These are phyloP conservation scores for Petrophora chlorosata DNA, from an alignment of 2,888 invertebrate species.

Conservation along the genomic window DNA sequence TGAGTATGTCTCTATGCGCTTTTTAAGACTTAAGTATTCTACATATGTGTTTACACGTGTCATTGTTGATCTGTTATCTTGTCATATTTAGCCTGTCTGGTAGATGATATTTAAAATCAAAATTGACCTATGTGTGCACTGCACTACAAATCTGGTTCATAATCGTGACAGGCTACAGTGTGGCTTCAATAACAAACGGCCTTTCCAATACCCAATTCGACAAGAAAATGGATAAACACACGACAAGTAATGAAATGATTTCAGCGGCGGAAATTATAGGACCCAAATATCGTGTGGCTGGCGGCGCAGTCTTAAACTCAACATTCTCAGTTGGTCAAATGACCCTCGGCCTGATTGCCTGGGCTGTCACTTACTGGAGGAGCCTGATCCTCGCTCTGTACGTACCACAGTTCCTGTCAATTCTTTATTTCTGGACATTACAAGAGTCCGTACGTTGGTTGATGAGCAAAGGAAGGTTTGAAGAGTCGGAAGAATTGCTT, in stretches of 20 bases:
- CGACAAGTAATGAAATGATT: too few species aligned
- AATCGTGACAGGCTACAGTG: too few species aligned
- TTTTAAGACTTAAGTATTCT: too few species aligned
- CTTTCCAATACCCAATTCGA: too few species aligned
- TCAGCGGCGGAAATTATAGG: slow-evolving; percentile 89
- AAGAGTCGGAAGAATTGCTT: slow-evolving; percentile 85
- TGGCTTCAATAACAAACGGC: too few species aligned
- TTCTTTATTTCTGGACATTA: slow-evolving; percentile 86
- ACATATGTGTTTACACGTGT: too few species aligned
- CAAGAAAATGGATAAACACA: too few species aligned
- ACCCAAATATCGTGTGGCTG: slow-evolving; percentile 86
- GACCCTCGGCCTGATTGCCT: slow-evolving; percentile 86
- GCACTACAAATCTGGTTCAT: too few species aligned
- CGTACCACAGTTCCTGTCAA: slow-evolving; percentile 85
- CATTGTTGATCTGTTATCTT: too few species aligned
- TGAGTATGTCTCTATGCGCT: slow-evolving; percentile 83
- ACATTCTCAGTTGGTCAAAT: slow-evolving; percentile 89
- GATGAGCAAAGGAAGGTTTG: slow-evolving; percentile 86
- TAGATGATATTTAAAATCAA: too few species aligned
- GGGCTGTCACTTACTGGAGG: slow-evolving; percentile 87
- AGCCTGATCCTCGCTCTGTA: slow-evolving; percentile 86
- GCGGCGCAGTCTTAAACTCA: slow-evolving; percentile 86
- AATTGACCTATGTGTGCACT: too few species aligned
- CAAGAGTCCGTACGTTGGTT: slow-evolving; percentile 91
- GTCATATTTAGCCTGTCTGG: too few species aligned